These are phyloP conservation scores for Tenebrosternarchus preto DNA, from an alignment of 2,113 vertebrate species.

Conservation along the genomic window DNA sequence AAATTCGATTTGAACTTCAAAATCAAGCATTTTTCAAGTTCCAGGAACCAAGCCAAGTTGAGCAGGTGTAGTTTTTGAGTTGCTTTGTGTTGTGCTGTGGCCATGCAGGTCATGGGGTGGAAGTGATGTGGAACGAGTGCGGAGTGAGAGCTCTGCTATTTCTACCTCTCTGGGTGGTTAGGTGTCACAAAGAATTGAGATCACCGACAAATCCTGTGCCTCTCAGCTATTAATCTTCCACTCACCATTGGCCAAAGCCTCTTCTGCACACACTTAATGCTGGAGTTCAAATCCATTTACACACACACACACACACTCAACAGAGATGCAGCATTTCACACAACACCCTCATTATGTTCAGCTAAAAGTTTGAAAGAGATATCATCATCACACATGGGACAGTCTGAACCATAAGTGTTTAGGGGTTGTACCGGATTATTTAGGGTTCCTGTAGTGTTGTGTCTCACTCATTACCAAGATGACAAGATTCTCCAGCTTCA, in stretches of 20 bases:
- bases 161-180: slow-evolving; percentile 23
- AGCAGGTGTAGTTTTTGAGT: background rate
- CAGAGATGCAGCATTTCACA: too few species aligned
- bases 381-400: too few species aligned
- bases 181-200: slow-evolving; percentile 25
- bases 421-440: too few species aligned
- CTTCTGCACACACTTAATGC: background rate
- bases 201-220: slow-evolving; percentile 17
- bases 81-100: too few species aligned
- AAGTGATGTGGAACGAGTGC: background rate
- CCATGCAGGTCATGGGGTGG: too few species aligned
- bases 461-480: too few species aligned
- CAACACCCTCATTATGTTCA: too few species aligned
- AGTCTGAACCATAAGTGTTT: too few species aligned
- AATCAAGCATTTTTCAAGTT: background rate
- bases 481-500: too few species aligned
- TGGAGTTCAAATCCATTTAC: slow-evolving; percentile 20
- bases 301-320: background rate
- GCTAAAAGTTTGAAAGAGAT: too few species aligned
- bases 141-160: background rate
- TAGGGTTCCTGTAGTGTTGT: too few species aligned
- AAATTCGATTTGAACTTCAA: background rate
- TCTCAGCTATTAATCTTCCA: background rate
- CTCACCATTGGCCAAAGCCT: slow-evolving; percentile 1
- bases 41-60: background rate